Conservation (phyloP, 2,797 vertebrate genomes). For the Chromobotia macracanthus region DNA sequence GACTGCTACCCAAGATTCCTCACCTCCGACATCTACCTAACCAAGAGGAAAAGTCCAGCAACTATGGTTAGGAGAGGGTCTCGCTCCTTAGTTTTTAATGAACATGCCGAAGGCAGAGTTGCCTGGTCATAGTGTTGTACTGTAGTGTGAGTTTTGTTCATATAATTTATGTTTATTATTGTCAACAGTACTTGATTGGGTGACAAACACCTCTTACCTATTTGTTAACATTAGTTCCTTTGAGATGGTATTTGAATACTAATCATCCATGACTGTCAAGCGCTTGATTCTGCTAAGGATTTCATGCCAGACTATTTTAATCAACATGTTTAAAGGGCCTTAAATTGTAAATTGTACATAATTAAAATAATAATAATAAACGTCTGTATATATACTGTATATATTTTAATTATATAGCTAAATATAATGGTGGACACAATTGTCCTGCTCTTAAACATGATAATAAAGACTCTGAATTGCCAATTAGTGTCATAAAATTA, state of each 20-base stretch:
- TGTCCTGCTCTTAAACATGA: background rate
- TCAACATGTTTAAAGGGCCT: constrained; percentile 49
- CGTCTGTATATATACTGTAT: constrained; percentile 53
- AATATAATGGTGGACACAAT: background rate
- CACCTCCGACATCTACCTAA: constrained; percentile 85
- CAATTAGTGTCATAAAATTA: background rate
- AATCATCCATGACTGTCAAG: constrained; percentile 57
- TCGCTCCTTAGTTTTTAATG: constrained; percentile 88
- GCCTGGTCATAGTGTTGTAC: constrained; percentile 74
- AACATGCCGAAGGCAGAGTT: constrained; percentile 79
- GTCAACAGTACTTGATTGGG: constrained; percentile 42
- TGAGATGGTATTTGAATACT: constrained; percentile 54
- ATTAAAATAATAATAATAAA: too few species aligned
- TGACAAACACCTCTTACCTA: constrained; percentile 38
- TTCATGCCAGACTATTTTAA: constrained; percentile 42
- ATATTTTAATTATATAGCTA: constrained; percentile 33
- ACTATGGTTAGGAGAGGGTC: constrained; percentile 85
- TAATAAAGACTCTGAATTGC: background rate
- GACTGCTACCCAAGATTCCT: constrained; percentile 94
- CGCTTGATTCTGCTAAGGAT: constrained; percentile 43
- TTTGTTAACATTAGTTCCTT: constrained; percentile 55
- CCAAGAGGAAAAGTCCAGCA: constrained; percentile 73
- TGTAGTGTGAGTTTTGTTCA: background rate
- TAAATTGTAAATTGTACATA: constrained; percentile 74
- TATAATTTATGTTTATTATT: background rate